These are phyloP conservation scores for Elmis aenea DNA, from an alignment of 2,888 invertebrate species.

Conservation along the genomic window DNA sequence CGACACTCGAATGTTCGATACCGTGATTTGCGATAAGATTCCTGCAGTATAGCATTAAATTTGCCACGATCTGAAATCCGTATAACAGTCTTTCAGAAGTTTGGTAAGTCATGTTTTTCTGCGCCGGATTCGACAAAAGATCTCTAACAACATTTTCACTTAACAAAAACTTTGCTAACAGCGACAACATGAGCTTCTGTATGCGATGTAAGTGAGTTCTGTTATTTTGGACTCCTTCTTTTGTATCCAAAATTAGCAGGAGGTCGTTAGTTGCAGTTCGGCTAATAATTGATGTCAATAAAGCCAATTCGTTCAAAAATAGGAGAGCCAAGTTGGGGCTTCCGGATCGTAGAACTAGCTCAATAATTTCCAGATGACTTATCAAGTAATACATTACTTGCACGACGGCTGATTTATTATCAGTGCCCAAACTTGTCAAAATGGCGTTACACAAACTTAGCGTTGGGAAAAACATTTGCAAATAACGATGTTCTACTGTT, in stretches of 20 bases:
- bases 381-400: conserved; percentile 78
- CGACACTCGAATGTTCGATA: conserved; percentile 50
- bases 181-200: conserved; percentile 68
- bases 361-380: conserved; percentile 76
- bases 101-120: conserved; percentile 22
- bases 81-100: conserved; percentile 46
- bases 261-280: conserved; percentile 42
- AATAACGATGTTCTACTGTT: conserved; percentile 64
- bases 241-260: conserved; percentile 35
- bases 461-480: conserved; percentile 78
- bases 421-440: conserved; percentile 74
- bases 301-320: conserved; percentile 69
- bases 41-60: conserved; percentile 66
- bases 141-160: conserved; percentile 43
- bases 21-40: conserved; percentile 58
- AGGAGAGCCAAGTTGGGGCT: conserved; percentile 60
- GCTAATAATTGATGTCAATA: conserved; percentile 56
- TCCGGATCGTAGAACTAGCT: conserved; percentile 68
- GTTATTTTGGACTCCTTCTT: conserved; percentile 44
- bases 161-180: conserved; percentile 66
- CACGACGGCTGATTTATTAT: conserved; percentile 75
- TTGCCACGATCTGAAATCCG: conserved; percentile 62
- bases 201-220: conserved; percentile 62
- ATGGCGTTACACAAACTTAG: conserved; percentile 76
- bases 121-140: conserved; percentile 37